Conservation (phyloP, 64 coral and sea anemone species). For the Anthopleura sola region DNA sequence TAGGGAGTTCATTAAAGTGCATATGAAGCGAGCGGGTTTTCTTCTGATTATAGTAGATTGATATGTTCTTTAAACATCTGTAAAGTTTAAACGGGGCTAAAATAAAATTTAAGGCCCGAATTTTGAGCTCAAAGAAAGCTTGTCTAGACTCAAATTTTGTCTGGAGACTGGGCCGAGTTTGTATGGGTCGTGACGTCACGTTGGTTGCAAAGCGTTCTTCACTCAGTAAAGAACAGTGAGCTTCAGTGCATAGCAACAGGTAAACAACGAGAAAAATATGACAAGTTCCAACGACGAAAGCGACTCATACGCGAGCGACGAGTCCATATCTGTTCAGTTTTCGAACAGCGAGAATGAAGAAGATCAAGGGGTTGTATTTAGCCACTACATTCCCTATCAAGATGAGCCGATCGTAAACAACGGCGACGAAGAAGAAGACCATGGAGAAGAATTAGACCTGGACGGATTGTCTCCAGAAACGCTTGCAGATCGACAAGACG, state of each 20-base stretch:
- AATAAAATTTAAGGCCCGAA: background rate
- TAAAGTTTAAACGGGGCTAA: background rate
- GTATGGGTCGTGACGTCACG: background rate
- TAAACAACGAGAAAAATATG: background rate
- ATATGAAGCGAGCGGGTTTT: background rate
- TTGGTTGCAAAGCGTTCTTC: background rate
- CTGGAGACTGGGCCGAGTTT: background rate
- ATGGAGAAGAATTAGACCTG: background rate
- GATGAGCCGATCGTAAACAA: background rate
- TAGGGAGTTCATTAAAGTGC: too few species aligned
- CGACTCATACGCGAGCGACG: background rate
- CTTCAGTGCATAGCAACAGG: background rate
- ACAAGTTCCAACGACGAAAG: background rate
- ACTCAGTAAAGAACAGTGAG: background rate
- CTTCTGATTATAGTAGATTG: background rate
- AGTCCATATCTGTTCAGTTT: background rate
- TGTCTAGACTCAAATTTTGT: background rate
- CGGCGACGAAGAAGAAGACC: background rate
- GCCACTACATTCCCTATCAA: background rate
- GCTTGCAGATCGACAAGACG: background rate
- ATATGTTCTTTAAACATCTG: background rate
- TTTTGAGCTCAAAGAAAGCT: background rate
- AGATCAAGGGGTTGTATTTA: background rate
- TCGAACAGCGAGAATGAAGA: background rate
- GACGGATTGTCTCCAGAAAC: background rate